Evolutionary conservation across 2,888 invertebrate species (phyloP), one percentile per base, ranked within the genome.

Genomic region (Campoplex nolae): DNA sequence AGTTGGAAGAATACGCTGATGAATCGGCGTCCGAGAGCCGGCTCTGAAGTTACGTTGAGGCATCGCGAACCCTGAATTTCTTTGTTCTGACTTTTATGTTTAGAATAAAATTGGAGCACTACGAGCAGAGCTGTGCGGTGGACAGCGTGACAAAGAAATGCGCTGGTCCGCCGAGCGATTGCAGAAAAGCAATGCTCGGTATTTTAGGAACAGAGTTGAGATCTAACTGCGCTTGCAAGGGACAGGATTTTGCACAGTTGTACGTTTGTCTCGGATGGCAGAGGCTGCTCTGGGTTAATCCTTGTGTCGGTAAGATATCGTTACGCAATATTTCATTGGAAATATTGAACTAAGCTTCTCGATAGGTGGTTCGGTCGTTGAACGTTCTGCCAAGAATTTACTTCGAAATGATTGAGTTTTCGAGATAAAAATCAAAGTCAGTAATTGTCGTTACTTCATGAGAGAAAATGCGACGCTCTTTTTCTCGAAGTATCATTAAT

Each of bases 231-330:
- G 97, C 97, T 67, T 98, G 98, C 94, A 97, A 98, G 88, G 98
- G 98, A 54, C 97, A 97, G 2, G 98, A 98, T 95, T 96, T 97
- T 92, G 96, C 97, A 58, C 97, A 98, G 93, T 95, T 98, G 54
- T 98, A 98, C 94, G 97, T 98, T 92, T 98, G 98, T 91, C 96
- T 98, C 0, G 98, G 98, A 78, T 98, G 98, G 98, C 98, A 98
- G 92, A 95, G 98, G 85, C 96, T 98, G 62, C 95, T 98, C 58
- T 98, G 98, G 98, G 96, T 98, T 86, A 98, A 98, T 94, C 98
- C 98, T 78, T 98, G 98, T 94, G 98, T 98, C 91, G 98, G 98
- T 98, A 95, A 96, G 97, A 18, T 51, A 18, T 11, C 45, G 11
- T 45, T 45, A 11, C 2, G 11, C 11, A 13, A 45, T 45, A 9